Evolutionary conservation across 1,140 invertebrate species (phyloP).

Genomic region (Apis florea): DNA sequence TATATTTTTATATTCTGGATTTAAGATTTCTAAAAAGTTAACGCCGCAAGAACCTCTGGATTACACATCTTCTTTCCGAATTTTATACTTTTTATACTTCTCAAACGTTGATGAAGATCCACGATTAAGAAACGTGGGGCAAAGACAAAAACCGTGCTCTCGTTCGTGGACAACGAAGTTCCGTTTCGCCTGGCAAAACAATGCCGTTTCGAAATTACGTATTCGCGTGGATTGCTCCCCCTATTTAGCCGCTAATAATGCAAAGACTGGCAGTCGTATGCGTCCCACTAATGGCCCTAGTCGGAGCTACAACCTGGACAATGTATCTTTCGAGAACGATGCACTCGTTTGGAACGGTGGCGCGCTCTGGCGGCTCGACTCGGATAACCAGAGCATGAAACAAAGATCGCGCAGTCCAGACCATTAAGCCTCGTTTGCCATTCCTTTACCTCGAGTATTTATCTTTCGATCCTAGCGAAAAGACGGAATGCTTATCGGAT

Average conservation of each 20-base stretch:
- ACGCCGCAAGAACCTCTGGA: no score
- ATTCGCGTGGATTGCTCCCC: constrained; percentile 51
- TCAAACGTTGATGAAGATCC: background rate
- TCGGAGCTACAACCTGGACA: constrained; percentile 47
- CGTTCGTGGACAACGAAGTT: background rate
- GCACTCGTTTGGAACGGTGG: background rate
- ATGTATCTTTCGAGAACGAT: constrained; percentile 44
- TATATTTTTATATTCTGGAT: no score
- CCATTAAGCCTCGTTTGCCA: constrained; percentile 50
- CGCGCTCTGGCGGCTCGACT: background rate
- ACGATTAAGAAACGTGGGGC: no score
- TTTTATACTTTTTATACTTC: background rate
- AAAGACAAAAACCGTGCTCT: background rate
- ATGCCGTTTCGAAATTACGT: constrained; percentile 55
- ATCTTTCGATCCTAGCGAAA: constrained; percentile 32
- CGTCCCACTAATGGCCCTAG: constrained; percentile 53
- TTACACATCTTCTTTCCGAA: no score
- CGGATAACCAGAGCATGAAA: constrained; percentile 42
- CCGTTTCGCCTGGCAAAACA: background rate
- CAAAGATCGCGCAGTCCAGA: constrained; percentile 26
- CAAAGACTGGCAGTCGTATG: constrained; percentile 42
- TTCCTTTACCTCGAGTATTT: constrained; percentile 33
- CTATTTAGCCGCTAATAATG: constrained; percentile 55
- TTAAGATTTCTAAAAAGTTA: no score
- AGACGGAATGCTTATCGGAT: constrained; percentile 50